Conservation (phyloP, 2,797 vertebrate species). For the Heteromormyrus szaboi region DNA sequence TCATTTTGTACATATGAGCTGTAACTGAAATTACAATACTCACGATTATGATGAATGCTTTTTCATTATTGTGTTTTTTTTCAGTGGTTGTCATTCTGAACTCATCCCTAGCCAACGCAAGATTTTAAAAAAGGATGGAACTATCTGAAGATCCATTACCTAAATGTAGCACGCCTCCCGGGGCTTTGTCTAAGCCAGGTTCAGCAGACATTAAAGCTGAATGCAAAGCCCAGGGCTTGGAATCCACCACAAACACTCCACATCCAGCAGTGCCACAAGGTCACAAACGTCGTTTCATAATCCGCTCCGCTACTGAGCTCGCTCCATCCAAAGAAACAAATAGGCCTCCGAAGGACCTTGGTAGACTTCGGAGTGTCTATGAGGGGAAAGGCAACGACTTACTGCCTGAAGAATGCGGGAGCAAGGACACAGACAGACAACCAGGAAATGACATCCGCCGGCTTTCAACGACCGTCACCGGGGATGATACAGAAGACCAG, state of each 20-base stretch:
- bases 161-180: conserved; percentile 23
- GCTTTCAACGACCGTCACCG: conserved; percentile 5
- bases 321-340: conserved; percentile 24
- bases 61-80: background rate
- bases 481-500: conserved; percentile 18
- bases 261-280: background rate
- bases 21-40: background rate
- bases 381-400: conserved; percentile 6
- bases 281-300: conserved; percentile 39
- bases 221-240: background rate
- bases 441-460: background rate
- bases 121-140: conserved; percentile 45
- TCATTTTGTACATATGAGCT: background rate
- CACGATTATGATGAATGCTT: background rate
- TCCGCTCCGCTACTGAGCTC: conserved; percentile 55
- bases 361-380: conserved; percentile 11
- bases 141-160: conserved; percentile 40
- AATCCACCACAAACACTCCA: background rate
- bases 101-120: conserved; percentile 7
- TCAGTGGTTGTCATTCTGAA: background rate
- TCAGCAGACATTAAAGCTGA: conserved; percentile 9
- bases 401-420: background rate
- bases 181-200: background rate
- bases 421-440: background rate
- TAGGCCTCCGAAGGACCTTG: conserved; percentile 30